These are phyloP conservation scores for Cataglyphis rosenhaueri DNA, from an alignment of 2,888 invertebrate species.

Conservation along the genomic window DNA sequence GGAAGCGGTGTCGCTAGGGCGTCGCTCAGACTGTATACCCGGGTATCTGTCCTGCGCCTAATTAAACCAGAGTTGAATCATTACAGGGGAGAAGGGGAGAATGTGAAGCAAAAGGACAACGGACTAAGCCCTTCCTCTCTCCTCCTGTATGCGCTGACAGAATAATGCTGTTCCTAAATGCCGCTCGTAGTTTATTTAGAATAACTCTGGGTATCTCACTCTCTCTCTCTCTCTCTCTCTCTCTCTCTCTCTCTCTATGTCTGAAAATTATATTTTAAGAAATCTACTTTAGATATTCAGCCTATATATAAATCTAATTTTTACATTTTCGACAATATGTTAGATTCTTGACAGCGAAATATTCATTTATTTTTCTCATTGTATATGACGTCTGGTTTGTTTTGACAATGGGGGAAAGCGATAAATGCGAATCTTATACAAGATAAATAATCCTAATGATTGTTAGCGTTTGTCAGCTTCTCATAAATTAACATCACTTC, in stretches of 20 bases:
- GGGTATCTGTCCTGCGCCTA: slow-evolving; percentile 71
- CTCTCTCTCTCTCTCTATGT: neutral
- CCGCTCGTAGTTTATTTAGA: slow-evolving; percentile 61
- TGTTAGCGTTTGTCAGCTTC: slow-evolving; percentile 34
- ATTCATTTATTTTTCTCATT: neutral
- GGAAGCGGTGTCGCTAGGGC: slow-evolving; percentile 48
- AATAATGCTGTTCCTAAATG: slow-evolving; percentile 68
- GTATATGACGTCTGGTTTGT: neutral
- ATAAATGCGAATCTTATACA: neutral
- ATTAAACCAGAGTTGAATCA: slow-evolving; percentile 80
- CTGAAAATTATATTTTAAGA: neutral
- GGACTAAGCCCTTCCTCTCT: slow-evolving; percentile 19
- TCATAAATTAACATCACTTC: slow-evolving; percentile 31
- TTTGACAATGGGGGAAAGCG: neutral
- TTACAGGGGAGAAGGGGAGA: slow-evolving; percentile 68
- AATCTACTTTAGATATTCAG: neutral
- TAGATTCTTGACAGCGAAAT: neutral
- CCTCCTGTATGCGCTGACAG: slow-evolving; percentile 42
- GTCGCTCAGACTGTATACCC: slow-evolving; percentile 58
- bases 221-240: no score
- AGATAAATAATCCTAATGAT: neutral
- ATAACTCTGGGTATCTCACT: neutral
- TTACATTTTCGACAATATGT: neutral
- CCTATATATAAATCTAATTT: neutral
- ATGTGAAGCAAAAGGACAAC: slow-evolving; percentile 52